Conservation (phyloP, 2,888 invertebrate species). For the Acanthosepion pharaonis region DNA sequence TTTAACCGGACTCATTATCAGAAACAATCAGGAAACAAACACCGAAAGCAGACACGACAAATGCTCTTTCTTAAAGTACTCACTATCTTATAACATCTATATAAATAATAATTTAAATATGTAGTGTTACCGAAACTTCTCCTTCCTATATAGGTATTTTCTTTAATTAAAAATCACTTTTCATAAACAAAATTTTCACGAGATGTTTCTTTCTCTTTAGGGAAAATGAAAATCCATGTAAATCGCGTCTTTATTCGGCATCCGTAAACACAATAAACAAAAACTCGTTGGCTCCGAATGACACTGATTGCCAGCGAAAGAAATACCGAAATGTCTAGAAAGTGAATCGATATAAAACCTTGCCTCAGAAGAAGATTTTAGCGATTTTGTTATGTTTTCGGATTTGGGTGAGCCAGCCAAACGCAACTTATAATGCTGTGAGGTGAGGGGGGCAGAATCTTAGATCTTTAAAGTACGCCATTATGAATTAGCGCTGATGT, state of each 20-base stretch:
- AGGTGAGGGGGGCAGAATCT: background rate
- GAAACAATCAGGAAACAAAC: background rate
- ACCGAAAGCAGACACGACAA: too few relatives aligned
- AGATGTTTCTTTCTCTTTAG: background rate
- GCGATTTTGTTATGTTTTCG: conserved; percentile 33
- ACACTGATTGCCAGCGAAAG: background rate
- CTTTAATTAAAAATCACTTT: background rate
- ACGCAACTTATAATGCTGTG: conserved; percentile 16
- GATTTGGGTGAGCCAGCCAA: conserved; percentile 33
- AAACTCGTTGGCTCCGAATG: background rate
- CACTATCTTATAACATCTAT: background rate
- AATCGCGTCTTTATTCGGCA: background rate
- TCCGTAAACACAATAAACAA: background rate
- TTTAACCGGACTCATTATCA: background rate
- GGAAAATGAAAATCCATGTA: background rate
- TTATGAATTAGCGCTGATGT: conserved; percentile 20
- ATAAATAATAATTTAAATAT: background rate
- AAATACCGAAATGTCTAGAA: conserved; percentile 8
- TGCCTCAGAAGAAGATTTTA: background rate
- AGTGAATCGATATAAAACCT: conserved; percentile 23
- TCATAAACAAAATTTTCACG: background rate
- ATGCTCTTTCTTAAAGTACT: too few relatives aligned
- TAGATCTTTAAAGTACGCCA: background rate
- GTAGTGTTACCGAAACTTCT: background rate
- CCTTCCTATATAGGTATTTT: background rate